Evolutionary conservation across 2,888 invertebrate species (phyloP).

Genomic region (Deilephila porcellus): DNA sequence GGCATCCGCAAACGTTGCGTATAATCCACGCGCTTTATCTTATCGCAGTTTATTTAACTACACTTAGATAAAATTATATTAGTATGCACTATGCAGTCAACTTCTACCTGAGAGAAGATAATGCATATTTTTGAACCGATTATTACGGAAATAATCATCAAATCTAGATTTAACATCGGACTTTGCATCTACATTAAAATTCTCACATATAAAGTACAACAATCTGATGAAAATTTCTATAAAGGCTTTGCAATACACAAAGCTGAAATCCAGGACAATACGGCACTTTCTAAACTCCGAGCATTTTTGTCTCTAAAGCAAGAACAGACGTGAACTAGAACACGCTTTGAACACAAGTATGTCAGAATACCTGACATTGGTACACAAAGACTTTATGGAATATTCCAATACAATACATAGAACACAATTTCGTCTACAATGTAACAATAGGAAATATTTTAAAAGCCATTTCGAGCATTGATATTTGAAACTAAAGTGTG

Average conservation of each 20-base stretch:
- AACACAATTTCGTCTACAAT: background rate
- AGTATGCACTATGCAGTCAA: too few relatives aligned
- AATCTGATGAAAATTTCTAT: background rate
- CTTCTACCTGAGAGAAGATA: too few relatives aligned
- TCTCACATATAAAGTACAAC: background rate
- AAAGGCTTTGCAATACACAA: background rate
- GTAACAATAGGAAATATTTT: background rate
- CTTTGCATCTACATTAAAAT: too few relatives aligned
- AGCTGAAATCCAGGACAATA: slow-evolving; percentile 12
- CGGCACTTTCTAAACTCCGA: slow-evolving; percentile 5
- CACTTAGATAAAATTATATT: background rate
- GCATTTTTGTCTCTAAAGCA: slow-evolving; percentile 1
- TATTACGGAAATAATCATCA: too few relatives aligned
- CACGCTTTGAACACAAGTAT: slow-evolving; percentile 7
- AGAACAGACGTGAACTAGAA: slow-evolving; percentile 5
- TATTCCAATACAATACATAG: background rate
- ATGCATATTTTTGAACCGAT: too few relatives aligned
- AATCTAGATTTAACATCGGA: too few relatives aligned
- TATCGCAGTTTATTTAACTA: slow-evolving; percentile 12
- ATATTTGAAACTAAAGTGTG: background rate
- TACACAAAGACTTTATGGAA: background rate
- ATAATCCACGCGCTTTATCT: background rate
- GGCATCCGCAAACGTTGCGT: background rate
- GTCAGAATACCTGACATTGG: background rate
- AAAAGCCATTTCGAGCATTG: background rate